Evolutionary conservation across 2,888 invertebrate species (phyloP).

Genomic region (Ormyrus thymus): DNA sequence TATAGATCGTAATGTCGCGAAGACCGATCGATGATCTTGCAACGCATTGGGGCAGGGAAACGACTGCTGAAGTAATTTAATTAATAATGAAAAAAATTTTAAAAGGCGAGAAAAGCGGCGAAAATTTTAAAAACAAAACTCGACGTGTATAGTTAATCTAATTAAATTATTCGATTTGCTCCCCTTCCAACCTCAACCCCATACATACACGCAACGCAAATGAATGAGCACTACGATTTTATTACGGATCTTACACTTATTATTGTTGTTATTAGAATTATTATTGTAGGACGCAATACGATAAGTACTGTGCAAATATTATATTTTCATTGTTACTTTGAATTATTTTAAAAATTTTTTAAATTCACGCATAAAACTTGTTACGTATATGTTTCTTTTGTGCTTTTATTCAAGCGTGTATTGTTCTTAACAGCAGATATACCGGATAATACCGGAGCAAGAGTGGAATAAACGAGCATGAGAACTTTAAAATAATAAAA

Average conservation of each 20-base stretch:
- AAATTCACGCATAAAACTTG: slow-evolving; percentile 31
- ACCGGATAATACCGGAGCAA: slow-evolving; percentile 6
- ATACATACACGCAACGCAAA: slow-evolving; percentile 47
- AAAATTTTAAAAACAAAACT: slow-evolving; percentile 35
- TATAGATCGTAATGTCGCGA: neutral
- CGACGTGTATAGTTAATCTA: slow-evolving; percentile 46
- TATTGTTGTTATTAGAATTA: slow-evolving; percentile 34
- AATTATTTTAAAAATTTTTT: slow-evolving; percentile 31
- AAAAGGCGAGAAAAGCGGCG: neutral
- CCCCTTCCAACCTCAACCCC: slow-evolving; percentile 27
- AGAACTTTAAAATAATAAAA: slow-evolving; percentile 49
- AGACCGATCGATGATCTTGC: neutral
- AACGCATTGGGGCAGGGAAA: neutral
- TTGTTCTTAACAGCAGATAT: slow-evolving; percentile 21
- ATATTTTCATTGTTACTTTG: slow-evolving; percentile 16
- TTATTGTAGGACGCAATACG: neutral
- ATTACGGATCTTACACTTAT: slow-evolving; percentile 26
- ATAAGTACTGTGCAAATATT: slow-evolving; percentile 2
- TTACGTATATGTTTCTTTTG: slow-evolving; percentile 21
- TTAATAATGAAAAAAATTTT: slow-evolving; percentile 8
- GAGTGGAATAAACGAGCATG: slow-evolving; percentile 29
- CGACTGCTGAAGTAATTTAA: neutral
- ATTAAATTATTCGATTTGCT: slow-evolving; percentile 49
- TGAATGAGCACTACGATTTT: slow-evolving; percentile 46
- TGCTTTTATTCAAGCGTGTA: slow-evolving; percentile 17